Percentiles rank a stretch among this genome's conserved stretches.
These are phyloP conservation scores for Anthrax anthrax DNA, from an alignment of 2,888 invertebrate genomes.

Conservation along the genomic window DNA sequence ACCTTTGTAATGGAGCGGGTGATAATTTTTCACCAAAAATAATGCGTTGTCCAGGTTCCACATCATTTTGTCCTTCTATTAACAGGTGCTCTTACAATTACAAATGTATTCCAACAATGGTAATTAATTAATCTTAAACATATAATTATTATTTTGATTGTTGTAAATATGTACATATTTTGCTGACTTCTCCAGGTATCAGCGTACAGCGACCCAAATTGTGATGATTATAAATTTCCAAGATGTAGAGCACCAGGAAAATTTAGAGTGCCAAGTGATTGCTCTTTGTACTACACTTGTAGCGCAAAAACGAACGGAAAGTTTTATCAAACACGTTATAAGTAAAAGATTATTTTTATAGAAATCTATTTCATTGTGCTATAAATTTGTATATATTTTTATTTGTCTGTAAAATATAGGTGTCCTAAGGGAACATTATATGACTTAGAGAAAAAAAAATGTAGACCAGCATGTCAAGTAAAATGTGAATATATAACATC, in stretches of 20 bases:
- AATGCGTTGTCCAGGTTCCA: conserved; percentile 24
- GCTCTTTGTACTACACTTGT: conserved; percentile 34
- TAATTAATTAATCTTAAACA: conserved; percentile 1
- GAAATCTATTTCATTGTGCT: background rate
- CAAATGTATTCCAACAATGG: conserved; percentile 22
- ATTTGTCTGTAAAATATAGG: background rate
- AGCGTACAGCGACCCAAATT: conserved; percentile 18
- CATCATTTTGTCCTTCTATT: conserved; percentile 22
- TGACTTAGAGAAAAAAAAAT: conserved; percentile 14
- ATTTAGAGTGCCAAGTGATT: conserved; percentile 29
- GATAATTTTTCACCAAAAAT: conserved; percentile 20
- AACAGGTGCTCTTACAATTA: conserved; percentile 23
- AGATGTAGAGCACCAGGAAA: conserved; percentile 27
- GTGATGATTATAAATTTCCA: conserved; percentile 26
- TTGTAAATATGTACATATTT: too few species aligned
- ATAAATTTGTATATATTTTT: background rate
- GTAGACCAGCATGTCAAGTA: conserved; percentile 13
- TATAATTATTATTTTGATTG: background rate
- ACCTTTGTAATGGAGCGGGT: conserved; percentile 22
- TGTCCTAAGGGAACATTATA: conserved; percentile 20
- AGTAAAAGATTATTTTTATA: conserved; percentile 14
- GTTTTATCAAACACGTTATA: conserved; percentile 29
- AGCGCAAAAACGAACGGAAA: conserved; percentile 22
- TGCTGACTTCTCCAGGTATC: too few species aligned
- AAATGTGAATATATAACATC: conserved; percentile 10